Conservation (phyloP, 2,113 vertebrate genomes). For the Calcarius ornatus region DNA sequence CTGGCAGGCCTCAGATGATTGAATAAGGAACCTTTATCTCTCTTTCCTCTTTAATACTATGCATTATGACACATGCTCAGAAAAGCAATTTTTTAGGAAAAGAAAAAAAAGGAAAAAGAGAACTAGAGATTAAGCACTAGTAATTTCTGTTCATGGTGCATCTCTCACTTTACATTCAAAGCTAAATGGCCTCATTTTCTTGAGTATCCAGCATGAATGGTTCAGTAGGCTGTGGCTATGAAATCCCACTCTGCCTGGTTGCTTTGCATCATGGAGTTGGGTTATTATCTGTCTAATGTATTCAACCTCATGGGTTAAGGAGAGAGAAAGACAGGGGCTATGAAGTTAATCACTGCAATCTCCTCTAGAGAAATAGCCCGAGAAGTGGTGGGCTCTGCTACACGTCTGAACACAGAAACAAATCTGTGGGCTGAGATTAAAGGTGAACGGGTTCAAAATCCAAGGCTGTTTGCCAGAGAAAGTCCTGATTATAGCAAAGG, state of each 20-base stretch:
- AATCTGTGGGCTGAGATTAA: neutral
- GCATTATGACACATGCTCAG: neutral
- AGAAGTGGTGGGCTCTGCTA: neutral
- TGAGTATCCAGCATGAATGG: neutral
- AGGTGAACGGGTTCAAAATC: neutral
- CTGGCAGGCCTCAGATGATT: neutral
- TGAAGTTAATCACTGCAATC: constrained; percentile 7
- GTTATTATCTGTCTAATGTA: neutral
- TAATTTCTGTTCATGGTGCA: neutral
- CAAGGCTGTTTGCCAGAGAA: neutral
- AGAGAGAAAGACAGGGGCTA: neutral
- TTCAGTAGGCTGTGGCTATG: neutral
- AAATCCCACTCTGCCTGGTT: neutral
- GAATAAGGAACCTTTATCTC: neutral
- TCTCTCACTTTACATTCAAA: neutral
- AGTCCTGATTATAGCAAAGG: neutral
- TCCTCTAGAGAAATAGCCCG: neutral
- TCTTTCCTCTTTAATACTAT: neutral
- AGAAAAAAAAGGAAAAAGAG: too few relatives aligned
- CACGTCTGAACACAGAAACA: neutral
- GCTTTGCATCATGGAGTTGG: neutral
- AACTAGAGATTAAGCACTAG: neutral
- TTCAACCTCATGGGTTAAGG: neutral
- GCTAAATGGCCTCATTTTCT: neutral
- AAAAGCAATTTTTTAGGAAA: neutral